Percentiles rank a stretch among this genome's conserved stretches.
Evolutionary conservation across 2,888 invertebrate genomes (phyloP).

Genomic region (Lissonota sp.): DNA sequence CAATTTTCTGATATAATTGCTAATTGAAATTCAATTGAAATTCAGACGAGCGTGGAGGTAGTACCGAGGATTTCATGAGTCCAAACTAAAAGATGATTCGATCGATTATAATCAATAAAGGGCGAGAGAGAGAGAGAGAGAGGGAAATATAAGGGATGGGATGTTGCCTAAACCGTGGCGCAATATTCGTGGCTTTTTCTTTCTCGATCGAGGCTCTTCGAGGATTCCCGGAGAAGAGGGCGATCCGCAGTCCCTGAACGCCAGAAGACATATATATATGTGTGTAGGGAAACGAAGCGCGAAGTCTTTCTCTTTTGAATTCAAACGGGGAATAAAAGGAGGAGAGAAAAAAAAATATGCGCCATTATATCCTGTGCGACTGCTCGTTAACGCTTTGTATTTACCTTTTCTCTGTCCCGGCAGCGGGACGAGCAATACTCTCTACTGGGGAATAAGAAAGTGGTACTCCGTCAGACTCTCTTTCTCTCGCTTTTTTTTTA

Average conservation of each 20-base stretch:
- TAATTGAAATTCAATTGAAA: slow-evolving; percentile 5
- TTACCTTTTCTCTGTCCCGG: slow-evolving; percentile 61
- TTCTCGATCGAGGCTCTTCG: background rate
- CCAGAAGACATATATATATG: slow-evolving; percentile 26
- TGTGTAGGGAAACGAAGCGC: slow-evolving; percentile 42
- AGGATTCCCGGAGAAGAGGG: slow-evolving; percentile 10
- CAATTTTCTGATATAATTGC: slow-evolving; percentile 12
- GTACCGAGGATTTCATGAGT: too few species aligned
- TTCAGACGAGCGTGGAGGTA: too few species aligned
- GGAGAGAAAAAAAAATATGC: slow-evolving; percentile 39
- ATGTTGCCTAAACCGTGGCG: background rate
- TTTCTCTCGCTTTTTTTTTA: slow-evolving; percentile 40
- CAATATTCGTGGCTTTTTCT: background rate
- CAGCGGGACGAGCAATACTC: slow-evolving; percentile 54
- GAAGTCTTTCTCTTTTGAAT: slow-evolving; percentile 61
- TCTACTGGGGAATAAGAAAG: slow-evolving; percentile 55
- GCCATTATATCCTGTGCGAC: slow-evolving; percentile 65
- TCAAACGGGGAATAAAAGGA: slow-evolving; percentile 39
- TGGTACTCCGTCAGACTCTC: slow-evolving; percentile 27
- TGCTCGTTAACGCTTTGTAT: slow-evolving; percentile 67
- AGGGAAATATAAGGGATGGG: background rate
- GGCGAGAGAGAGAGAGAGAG: background rate
- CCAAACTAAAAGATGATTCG: too few species aligned
- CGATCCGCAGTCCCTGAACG: slow-evolving; percentile 31
- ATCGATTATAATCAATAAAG: background rate